phyloP scores from a whole-genome alignment of 2,888 invertebrate species.

The Mechanitis mazaeus region DNA sequence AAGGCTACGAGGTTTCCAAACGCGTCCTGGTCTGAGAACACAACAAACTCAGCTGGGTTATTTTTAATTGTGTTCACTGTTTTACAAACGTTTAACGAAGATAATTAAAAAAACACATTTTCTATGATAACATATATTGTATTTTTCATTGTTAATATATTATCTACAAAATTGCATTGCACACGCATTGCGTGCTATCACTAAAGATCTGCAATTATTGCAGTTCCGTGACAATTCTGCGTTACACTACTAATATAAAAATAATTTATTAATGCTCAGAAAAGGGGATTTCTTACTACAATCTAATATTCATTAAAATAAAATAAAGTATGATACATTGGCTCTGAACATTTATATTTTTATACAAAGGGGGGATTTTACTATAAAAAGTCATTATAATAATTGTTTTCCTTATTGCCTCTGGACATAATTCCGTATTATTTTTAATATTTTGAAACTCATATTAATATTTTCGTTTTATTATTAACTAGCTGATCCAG shows the following conservation, averaged over 20 bases:
- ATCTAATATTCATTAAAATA: too few relatives aligned
- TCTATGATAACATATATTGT: background rate
- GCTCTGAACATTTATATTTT: too few relatives aligned
- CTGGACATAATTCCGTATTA: background rate
- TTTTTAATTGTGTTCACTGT: too few relatives aligned
- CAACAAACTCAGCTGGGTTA: too few relatives aligned
- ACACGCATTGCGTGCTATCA: background rate
- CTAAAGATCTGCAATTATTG: background rate
- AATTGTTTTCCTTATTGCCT: constrained; percentile 4
- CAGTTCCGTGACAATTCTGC: background rate
- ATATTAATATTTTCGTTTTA: too few relatives aligned
- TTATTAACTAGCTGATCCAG: too few relatives aligned
- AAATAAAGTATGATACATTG: too few relatives aligned
- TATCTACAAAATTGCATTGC: background rate
- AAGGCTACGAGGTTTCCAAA: too few relatives aligned
- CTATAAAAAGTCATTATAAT: background rate
- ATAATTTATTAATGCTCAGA: background rate
- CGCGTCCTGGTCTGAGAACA: too few relatives aligned
- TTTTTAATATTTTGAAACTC: background rate
- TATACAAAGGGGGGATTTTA: too few relatives aligned
- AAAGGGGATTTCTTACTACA: background rate
- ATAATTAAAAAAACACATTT: too few relatives aligned
- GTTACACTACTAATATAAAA: background rate
- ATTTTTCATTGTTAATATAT: background rate
- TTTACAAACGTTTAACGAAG: too few relatives aligned